phyloP scores from a whole-genome alignment of 2,888 invertebrate genomes.

The Drosophila ustulata region DNA sequence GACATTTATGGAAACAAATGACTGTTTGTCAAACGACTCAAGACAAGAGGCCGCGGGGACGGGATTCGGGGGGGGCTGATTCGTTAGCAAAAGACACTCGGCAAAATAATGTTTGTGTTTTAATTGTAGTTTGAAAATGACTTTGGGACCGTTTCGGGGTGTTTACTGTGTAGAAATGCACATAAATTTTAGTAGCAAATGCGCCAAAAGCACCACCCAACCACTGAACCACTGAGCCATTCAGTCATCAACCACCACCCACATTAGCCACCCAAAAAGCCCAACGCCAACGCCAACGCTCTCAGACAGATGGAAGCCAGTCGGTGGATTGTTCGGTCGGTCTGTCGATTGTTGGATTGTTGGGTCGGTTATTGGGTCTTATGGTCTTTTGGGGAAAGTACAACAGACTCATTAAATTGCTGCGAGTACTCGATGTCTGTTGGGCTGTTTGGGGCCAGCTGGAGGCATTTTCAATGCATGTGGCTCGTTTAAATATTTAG shows the following conservation, averaged over 20 bases:
- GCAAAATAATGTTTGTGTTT: slow-evolving; percentile 57
- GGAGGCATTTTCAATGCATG: slow-evolving; percentile 28
- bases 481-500: slow-evolving; percentile 69
- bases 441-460: slow-evolving; percentile 21
- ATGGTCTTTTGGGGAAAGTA: slow-evolving; percentile 38
- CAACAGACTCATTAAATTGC: slow-evolving; percentile 49
- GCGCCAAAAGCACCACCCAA: slow-evolving; percentile 26
- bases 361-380: slow-evolving; percentile 9
- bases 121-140: slow-evolving; percentile 70
- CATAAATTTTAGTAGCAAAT: slow-evolving; percentile 61
- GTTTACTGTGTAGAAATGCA: slow-evolving; percentile 65
- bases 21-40: slow-evolving; percentile 53
- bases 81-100: slow-evolving; percentile 1
- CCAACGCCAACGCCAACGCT: slow-evolving; percentile 42
- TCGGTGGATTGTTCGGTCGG: slow-evolving; percentile 17
- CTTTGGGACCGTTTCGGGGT: slow-evolving; percentile 58
- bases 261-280: slow-evolving; percentile 18
- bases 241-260: slow-evolving; percentile 23
- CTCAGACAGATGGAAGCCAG: slow-evolving; percentile 36
- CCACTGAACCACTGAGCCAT: slow-evolving; percentile 10
- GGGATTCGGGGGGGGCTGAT: not conserved
- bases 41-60: slow-evolving; percentile 19
- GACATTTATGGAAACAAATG: slow-evolving; percentile 77
- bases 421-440: slow-evolving; percentile 21
- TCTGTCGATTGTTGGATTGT: not conserved